Conservation (phyloP, 2,797 vertebrate genomes). For the Cossypha niveicapilla region DNA sequence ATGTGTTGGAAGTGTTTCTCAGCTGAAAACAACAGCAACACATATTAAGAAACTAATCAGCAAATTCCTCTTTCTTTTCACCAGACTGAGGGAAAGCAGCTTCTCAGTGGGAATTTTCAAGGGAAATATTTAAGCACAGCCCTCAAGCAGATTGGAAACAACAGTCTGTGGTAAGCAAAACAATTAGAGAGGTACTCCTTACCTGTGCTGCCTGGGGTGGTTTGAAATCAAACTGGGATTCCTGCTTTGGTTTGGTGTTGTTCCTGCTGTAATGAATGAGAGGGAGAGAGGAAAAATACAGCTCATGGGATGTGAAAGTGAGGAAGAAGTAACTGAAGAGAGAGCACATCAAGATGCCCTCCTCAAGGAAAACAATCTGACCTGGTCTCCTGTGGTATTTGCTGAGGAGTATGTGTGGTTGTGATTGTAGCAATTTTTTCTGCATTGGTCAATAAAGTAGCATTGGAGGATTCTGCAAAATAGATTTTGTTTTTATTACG, state of each 20-base stretch:
- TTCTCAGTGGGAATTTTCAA: constrained; percentile 36
- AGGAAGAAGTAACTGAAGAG: background rate
- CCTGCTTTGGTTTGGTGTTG: constrained; percentile 97
- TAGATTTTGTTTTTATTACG: constrained; percentile 22
- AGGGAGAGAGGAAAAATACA: constrained; percentile 35
- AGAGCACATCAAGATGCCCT: background rate
- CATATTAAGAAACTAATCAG: constrained; percentile 36
- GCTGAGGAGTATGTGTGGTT: constrained; percentile 94
- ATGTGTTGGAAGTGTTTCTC: background rate
- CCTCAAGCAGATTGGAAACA: constrained; percentile 1
- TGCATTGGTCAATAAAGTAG: constrained; percentile 94
- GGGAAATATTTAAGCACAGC: background rate
- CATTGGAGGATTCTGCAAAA: constrained; percentile 92
- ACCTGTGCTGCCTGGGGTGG: constrained; percentile 88
- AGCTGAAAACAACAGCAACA: constrained; percentile 15
- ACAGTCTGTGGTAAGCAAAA: background rate
- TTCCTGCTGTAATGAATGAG: constrained; percentile 76
- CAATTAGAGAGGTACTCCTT: constrained; percentile 43
- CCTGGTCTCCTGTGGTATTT: constrained; percentile 88
- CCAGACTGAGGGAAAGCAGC: background rate
- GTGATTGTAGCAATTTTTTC: constrained; percentile 99
- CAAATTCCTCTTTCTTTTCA: constrained; percentile 27
- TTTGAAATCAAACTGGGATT: constrained; percentile 91
- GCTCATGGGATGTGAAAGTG: background rate
- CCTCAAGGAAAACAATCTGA: constrained; percentile 66